phyloP scores from a whole-genome alignment of 2,797 vertebrate species.

The Lutjanus campechanus region DNA sequence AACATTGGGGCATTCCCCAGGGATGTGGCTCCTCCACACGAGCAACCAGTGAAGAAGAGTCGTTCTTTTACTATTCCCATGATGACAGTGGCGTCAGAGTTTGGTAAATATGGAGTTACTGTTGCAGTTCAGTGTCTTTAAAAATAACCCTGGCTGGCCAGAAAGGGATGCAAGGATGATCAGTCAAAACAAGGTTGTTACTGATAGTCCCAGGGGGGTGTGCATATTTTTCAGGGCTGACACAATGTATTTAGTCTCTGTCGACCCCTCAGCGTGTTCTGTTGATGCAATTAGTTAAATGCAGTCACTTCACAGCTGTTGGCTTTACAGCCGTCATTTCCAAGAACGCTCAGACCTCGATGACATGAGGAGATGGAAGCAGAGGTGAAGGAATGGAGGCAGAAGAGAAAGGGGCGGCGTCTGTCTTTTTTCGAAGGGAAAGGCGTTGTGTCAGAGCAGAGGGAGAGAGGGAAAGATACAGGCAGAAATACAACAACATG shows the following conservation, averaged over 20 bases:
- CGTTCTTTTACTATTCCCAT: slow-evolving; percentile 1
- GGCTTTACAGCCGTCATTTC: neutral
- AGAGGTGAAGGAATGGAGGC: neutral
- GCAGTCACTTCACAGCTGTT: neutral
- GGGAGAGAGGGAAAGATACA: neutral
- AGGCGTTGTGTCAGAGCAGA: neutral
- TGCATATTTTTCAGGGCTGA: slow-evolving; percentile 8
- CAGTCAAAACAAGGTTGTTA: slow-evolving; percentile 15
- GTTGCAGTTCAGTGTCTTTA: slow-evolving; percentile 1
- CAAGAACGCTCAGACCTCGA: neutral
- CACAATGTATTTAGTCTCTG: slow-evolving; percentile 13
- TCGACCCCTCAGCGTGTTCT: neutral
- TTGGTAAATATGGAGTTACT: slow-evolving; percentile 29
- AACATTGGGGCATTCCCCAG: neutral
- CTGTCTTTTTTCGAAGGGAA: neutral
- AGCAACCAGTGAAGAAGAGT: neutral
- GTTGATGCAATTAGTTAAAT: slow-evolving; percentile 14
- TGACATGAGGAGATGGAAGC: neutral
- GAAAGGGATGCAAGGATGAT: neutral
- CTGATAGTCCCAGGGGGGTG: too few species aligned
- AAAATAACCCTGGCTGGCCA: neutral
- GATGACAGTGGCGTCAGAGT: slow-evolving; percentile 26
- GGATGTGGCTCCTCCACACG: slow-evolving; percentile 7
- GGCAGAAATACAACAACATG: neutral
- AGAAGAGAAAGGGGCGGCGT: neutral